A percentile compares a stretch with the other conserved stretches of the same genome.
Evolutionary conservation across 2,797 vertebrate species (phyloP).

Genomic region (Carcharodon carcharias): DNA sequence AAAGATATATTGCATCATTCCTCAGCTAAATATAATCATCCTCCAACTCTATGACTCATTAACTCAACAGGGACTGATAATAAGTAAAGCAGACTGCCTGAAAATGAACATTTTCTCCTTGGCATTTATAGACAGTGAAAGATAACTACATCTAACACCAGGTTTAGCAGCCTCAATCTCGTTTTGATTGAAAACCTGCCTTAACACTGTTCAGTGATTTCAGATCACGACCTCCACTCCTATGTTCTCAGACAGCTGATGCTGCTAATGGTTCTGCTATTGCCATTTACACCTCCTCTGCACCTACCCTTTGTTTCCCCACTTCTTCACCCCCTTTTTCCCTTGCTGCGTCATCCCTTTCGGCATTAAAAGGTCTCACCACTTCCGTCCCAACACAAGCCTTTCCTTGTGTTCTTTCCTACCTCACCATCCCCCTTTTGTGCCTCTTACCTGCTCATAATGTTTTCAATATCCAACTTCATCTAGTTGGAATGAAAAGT

Average conservation of each 20-base stretch:
- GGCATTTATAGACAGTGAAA: neutral
- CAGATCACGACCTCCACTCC: neutral
- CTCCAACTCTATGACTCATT: neutral
- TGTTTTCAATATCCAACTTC: neutral
- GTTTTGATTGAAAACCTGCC: neutral
- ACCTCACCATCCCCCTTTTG: neutral
- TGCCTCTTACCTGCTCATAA: neutral
- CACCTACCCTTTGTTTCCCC: neutral
- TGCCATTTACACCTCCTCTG: neutral
- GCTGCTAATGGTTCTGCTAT: neutral
- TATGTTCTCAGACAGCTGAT: neutral
- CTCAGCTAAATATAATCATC: neutral
- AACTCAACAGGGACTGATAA: neutral
- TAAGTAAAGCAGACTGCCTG: neutral
- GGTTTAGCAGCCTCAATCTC: neutral
- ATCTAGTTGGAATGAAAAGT: neutral
- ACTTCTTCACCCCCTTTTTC: neutral
- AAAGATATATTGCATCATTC: neutral
- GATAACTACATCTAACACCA: neutral
- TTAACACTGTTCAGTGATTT: neutral
- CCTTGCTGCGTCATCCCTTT: neutral
- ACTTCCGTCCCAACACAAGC: neutral
- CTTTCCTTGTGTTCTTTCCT: no score
- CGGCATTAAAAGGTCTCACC: neutral
- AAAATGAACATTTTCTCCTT: neutral